Evolutionary conservation across 37 sponge, comb jelly and placozoan genomes (phyloP).

Genomic region (Ianthella basta): DNA sequence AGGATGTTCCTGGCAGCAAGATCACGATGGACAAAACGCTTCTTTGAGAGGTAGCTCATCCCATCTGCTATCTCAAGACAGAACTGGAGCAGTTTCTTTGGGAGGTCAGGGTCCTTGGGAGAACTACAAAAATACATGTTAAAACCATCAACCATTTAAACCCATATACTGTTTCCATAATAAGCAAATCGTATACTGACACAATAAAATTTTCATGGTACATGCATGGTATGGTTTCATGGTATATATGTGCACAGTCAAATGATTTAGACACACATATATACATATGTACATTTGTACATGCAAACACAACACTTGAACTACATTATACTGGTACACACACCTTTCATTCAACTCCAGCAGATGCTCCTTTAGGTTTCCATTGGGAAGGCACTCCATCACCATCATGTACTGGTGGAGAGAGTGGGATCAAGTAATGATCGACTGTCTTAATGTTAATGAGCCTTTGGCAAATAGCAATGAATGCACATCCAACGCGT

Average conservation of each 20-base stretch:
- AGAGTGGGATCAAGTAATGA: background rate
- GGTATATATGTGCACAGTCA: background rate
- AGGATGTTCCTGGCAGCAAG: slow-evolving; percentile 38
- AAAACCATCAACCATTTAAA: background rate
- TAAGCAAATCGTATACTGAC: no score
- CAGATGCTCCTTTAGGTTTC: background rate
- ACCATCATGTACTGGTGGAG: slow-evolving; percentile 23
- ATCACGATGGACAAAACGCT: slow-evolving; percentile 7
- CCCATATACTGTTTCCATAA: no score
- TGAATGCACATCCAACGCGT: no score
- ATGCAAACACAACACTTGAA: background rate
- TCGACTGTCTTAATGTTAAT: no score
- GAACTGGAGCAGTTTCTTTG: slow-evolving; percentile 2
- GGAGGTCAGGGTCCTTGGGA: background rate
- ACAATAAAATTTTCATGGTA: no score
- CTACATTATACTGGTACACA: no score
- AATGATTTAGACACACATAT: background rate
- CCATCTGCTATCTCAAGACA: slow-evolving; percentile 25
- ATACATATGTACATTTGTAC: background rate
- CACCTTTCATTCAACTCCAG: no score
- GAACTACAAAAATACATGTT: background rate
- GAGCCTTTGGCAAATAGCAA: no score
- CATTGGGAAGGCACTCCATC: slow-evolving; percentile 22
- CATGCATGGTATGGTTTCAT: no score
- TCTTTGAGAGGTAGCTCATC: slow-evolving; percentile 11